A percentile compares a stretch with the other conserved stretches of the same genome.
These are phyloP conservation scores for Hippoglossus hippoglossus DNA, from an alignment of 2,797 vertebrate genomes.

Conservation along the genomic window DNA sequence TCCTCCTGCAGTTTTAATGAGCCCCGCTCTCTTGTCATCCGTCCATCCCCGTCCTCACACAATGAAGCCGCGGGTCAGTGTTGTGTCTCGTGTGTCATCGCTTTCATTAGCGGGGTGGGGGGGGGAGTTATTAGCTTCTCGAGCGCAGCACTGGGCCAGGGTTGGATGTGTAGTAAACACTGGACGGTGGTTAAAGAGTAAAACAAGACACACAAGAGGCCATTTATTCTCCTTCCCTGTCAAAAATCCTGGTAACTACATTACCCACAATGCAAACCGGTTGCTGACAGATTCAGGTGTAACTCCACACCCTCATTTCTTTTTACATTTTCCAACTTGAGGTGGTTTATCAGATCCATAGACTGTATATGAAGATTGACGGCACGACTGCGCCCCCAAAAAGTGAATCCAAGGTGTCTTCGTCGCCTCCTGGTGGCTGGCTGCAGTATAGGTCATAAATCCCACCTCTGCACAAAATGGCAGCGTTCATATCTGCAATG, in stretches of 20 bases:
- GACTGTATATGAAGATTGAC: no score
- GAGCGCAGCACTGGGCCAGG: conserved; percentile 14
- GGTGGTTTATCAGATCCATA: no score
- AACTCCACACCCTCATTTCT: neutral
- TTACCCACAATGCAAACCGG: neutral
- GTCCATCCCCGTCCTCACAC: conserved; percentile 31
- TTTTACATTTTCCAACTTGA: neutral
- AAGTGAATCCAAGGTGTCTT: no score
- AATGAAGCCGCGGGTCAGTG: conserved; percentile 45
- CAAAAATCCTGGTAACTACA: neutral
- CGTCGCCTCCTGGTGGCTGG: no score
- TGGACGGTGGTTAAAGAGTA: conserved; percentile 5
- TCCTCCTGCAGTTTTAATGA: conserved; percentile 80
- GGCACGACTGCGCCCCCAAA: no score
- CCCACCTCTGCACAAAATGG: no score
- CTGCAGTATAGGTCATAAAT: no score
- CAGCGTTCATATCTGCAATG: no score
- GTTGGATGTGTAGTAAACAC: conserved; percentile 10
- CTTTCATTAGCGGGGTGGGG: conserved; percentile 27
- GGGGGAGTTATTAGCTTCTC: conserved; percentile 24
- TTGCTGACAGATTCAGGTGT: no score
- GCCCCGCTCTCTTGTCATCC: conserved; percentile 29
- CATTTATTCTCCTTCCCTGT: neutral
- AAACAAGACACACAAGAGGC: conserved; percentile 27
- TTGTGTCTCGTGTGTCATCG: conserved; percentile 70